Evolutionary conservation across 64 coral and sea anemone genomes (phyloP).

Genomic region (Montipora cactus): DNA sequence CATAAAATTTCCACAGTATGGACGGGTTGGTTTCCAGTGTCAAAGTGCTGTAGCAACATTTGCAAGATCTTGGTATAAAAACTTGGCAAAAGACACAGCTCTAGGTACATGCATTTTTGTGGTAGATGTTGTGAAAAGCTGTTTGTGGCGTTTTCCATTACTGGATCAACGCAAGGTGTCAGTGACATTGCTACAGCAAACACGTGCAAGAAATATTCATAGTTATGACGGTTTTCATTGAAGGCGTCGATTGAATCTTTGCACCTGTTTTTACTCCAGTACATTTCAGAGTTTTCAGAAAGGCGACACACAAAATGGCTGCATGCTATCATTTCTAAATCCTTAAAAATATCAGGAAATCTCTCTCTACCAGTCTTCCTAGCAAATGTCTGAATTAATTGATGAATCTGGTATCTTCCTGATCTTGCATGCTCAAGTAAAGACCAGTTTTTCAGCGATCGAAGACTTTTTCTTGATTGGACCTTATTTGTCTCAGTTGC

Average conservation of each 20-base stretch:
- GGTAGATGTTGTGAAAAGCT: background rate
- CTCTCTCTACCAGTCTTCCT: background rate
- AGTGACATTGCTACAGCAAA: background rate
- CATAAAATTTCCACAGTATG: conserved; percentile 29
- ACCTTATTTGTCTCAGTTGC: background rate
- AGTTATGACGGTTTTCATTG: conserved; percentile 42
- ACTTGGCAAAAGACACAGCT: conserved; percentile 60
- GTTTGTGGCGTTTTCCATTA: background rate
- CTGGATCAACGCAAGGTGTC: background rate
- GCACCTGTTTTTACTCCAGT: conserved; percentile 61
- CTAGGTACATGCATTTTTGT: conserved; percentile 25
- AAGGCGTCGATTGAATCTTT: conserved; percentile 51
- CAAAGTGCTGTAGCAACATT: background rate
- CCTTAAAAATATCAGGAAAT: background rate
- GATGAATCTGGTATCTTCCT: conserved; percentile 48
- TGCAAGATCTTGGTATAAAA: conserved; percentile 1
- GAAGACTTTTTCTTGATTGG: conserved; percentile 6
- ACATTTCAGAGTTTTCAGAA: background rate
- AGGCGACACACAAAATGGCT: conserved; percentile 27
- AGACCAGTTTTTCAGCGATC: conserved; percentile 18
- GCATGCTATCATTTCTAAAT: background rate
- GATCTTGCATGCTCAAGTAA: conserved; percentile 37
- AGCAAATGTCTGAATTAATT: conserved; percentile 53
- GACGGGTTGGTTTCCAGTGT: background rate
- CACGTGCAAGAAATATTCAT: conserved; percentile 28